Conservation (phyloP, 2,888 invertebrate species). For the Oligia latruncula region DNA sequence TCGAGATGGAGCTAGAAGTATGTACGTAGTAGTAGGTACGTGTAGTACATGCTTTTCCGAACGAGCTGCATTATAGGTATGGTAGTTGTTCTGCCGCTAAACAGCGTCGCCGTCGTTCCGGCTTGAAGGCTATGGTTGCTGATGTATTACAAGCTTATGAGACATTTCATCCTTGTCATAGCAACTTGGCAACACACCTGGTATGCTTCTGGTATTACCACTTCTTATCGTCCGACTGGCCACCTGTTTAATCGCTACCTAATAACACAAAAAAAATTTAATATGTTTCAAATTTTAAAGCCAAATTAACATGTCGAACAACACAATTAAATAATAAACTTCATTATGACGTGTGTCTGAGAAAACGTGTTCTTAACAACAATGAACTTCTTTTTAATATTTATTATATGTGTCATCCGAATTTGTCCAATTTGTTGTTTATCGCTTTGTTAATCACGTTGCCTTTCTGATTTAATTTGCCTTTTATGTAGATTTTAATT, state of each 20-base stretch:
- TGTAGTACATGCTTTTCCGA: too few species aligned
- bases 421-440: slow-evolving; percentile 21
- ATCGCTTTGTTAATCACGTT: slow-evolving; percentile 21
- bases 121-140: background rate
- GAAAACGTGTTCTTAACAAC: slow-evolving; percentile 35
- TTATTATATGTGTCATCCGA: slow-evolving; percentile 12
- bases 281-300: slow-evolving; percentile 1
- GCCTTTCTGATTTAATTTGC: slow-evolving; percentile 18
- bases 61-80: too few species aligned
- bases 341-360: background rate
- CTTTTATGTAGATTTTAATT: slow-evolving; percentile 28
- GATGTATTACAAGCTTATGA: background rate
- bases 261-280: background rate
- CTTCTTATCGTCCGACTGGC: background rate
- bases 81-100: too few species aligned
- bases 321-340: slow-evolving; percentile 34
- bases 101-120: too few species aligned
- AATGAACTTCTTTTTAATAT: slow-evolving; percentile 37
- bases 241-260: background rate
- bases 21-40: too few species aligned
- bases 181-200: background rate
- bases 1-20: too few species aligned
- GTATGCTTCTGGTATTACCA: background rate
- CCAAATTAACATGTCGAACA: slow-evolving; percentile 28
- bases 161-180: background rate